Base-by-base conservation (phyloP, 2,888 invertebrate species). In the Hydraecia micacea region DNA sequence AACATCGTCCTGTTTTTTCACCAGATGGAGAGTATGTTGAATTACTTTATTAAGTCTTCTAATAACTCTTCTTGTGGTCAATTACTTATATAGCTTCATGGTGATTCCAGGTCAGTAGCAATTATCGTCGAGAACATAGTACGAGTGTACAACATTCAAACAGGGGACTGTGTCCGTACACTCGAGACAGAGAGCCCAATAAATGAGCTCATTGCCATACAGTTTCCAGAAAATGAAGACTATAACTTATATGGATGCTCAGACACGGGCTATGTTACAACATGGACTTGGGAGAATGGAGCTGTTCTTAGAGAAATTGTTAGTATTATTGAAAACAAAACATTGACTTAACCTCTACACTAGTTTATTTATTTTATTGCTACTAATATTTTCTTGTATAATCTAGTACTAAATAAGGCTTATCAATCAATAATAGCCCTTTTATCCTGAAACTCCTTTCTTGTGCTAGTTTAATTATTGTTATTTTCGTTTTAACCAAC, bases 231-330 rank as follows among this genome's bases (percentile, higher is more conserved):
- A 21, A 93, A 95, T 89, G 96, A 97, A 75, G 92, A 93, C 72
- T 95, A 96, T 79, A 95, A 97, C 81, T 90, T 97, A 15, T 96
- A 94, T 85, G 96, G 96, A 18, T 97, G 97, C 89, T 95, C 97
- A 18, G 92, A 93, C 52, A 87, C 87, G 58, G 97, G 97, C 6
- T 88, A 90, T 74, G 89, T 97, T 76, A 95, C 94, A 21, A 93
- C 93, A 73, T 97, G 97, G 97, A 97, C 96, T 1, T 97, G 96
- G 96, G 96, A 96, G 58, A 95, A 95, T 84, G 97, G 96, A 77
- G 95, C 94, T 85, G 96, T 97, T 3, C 94, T 96, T 11, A 93
- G 96, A 89, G 96, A 97, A 92, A 92, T 90, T 83, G 97, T 97
- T 83, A 91, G 93, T 92, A 68, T 49, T 52, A 11, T 62, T 39